Evolutionary conservation across 2,797 vertebrate genomes (phyloP).

Genomic region (Hyperoplus immaculatus): DNA sequence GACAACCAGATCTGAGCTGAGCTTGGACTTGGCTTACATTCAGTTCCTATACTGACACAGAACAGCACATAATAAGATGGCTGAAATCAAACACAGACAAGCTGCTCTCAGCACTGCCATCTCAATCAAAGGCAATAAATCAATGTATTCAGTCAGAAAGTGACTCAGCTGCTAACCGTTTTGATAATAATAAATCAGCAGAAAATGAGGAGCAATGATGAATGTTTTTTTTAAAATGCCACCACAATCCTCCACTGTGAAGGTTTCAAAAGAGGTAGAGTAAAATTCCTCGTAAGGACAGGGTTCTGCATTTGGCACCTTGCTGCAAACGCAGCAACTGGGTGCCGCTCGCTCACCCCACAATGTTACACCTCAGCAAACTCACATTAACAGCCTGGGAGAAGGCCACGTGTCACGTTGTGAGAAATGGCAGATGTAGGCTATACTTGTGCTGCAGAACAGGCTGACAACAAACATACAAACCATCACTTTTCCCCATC

Average conservation of each 20-base stretch:
- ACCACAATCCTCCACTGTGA: conserved; percentile 7
- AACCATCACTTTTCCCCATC: neutral
- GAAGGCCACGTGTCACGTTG: conserved; percentile 4
- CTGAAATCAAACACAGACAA: conserved; percentile 19
- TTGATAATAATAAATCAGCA: conserved; percentile 37
- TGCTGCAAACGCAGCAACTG: conserved; percentile 29
- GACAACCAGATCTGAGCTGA: conserved; percentile 31
- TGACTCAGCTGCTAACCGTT: conserved; percentile 30
- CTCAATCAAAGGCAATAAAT: conserved; percentile 24
- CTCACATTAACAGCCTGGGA: conserved; percentile 6
- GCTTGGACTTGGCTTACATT: conserved; percentile 11
- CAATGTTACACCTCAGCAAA: conserved; percentile 33
- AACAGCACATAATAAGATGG: conserved; percentile 17
- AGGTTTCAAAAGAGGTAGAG: conserved; percentile 5
- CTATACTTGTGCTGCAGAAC: no score
- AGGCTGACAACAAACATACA: neutral
- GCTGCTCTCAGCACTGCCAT: conserved; percentile 4
- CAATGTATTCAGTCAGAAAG: conserved; percentile 45
- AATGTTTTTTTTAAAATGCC: conserved; percentile 7
- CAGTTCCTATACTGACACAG: conserved; percentile 28
- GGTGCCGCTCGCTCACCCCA: conserved; percentile 17
- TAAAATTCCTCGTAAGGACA: conserved; percentile 34
- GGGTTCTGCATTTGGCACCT: conserved; percentile 41
- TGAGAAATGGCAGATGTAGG: neutral
- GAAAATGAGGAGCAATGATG: conserved; percentile 31